These are phyloP conservation scores for Typhlichthys subterraneus DNA, from an alignment of 2,797 vertebrate species.

Conservation along the genomic window DNA sequence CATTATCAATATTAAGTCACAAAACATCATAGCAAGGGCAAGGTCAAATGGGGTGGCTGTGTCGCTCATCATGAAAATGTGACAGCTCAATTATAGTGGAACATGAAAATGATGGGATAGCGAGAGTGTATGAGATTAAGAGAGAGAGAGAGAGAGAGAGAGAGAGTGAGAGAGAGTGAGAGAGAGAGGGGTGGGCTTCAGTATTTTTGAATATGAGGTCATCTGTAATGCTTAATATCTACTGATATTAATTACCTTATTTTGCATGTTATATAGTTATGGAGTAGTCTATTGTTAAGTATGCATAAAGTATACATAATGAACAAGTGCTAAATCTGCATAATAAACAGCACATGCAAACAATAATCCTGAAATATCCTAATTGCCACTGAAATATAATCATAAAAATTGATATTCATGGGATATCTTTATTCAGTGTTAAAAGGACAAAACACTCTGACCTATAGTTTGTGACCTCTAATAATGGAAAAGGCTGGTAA, in stretches of 20 bases:
- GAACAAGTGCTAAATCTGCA: too few relatives aligned
- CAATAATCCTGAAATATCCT: too few relatives aligned
- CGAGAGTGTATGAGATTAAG: neutral
- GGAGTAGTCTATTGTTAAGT: too few relatives aligned
- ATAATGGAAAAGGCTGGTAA: neutral
- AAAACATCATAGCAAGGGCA: constrained; percentile 23
- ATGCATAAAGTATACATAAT: too few relatives aligned
- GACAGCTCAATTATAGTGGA: constrained; percentile 39
- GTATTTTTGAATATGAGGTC: neutral
- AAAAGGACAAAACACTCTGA: constrained; percentile 13
- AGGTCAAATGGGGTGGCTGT: constrained; percentile 37
- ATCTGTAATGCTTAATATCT: too few relatives aligned
- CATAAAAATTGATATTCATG: too few relatives aligned
- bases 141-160: constrained; percentile 7
- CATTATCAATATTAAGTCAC: constrained; percentile 27
- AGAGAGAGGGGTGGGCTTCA: neutral
- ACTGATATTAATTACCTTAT: too few relatives aligned
- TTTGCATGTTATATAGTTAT: too few relatives aligned
- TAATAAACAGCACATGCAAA: too few relatives aligned
- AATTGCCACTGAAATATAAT: too few relatives aligned
- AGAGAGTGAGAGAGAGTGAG: neutral
- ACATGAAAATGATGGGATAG: constrained; percentile 23
- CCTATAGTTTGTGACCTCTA: neutral
- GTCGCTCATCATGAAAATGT: constrained; percentile 34
- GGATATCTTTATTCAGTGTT: constrained; percentile 25